Conservation (phyloP, 2,113 vertebrate species). For the Romanogobio albipinnatus region DNA sequence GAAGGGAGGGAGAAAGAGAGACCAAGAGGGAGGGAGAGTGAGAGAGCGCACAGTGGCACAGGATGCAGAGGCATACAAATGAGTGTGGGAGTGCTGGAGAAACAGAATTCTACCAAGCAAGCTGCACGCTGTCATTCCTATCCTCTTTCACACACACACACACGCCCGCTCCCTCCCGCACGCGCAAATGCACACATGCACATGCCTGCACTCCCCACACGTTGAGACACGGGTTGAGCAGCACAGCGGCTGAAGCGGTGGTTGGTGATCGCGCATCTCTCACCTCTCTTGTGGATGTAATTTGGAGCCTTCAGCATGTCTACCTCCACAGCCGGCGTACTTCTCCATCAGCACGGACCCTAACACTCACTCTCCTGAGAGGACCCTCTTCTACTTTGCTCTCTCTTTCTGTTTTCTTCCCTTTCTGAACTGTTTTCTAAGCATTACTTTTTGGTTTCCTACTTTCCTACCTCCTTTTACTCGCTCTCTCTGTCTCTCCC, state of each 20-base stretch:
- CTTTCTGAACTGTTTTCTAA: background rate
- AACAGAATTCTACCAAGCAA: constrained; percentile 91
- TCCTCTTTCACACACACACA: constrained; percentile 70
- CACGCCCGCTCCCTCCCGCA: constrained; percentile 34
- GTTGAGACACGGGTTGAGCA: constrained; percentile 44
- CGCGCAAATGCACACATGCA: constrained; percentile 7
- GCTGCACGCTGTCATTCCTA: constrained; percentile 77
- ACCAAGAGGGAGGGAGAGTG: constrained; percentile 50
- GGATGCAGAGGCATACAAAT: constrained; percentile 97
- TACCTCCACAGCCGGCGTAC: constrained; percentile 10
- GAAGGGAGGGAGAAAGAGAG: constrained; percentile 39
- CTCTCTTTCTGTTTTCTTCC: constrained; percentile 25
- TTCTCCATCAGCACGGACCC: constrained; percentile 50
- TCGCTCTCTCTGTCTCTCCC: constrained; percentile 26
- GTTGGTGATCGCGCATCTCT: constrained; percentile 42
- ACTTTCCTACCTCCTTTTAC: constrained; percentile 3
- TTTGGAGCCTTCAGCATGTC: constrained; percentile 53
- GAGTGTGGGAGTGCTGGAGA: constrained; percentile 99
- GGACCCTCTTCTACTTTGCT: constrained; percentile 10
- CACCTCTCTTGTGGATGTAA: constrained; percentile 50
- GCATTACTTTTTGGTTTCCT: background rate
- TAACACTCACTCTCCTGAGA: constrained; percentile 31
- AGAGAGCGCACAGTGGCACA: constrained; percentile 75
- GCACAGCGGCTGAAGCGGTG: constrained; percentile 19
- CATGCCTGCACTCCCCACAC: constrained; percentile 36